Percentiles rank a stretch among this genome's conserved stretches.
phyloP scores from a whole-genome alignment of 2,888 invertebrate species.

The Caradrina kadenii region DNA sequence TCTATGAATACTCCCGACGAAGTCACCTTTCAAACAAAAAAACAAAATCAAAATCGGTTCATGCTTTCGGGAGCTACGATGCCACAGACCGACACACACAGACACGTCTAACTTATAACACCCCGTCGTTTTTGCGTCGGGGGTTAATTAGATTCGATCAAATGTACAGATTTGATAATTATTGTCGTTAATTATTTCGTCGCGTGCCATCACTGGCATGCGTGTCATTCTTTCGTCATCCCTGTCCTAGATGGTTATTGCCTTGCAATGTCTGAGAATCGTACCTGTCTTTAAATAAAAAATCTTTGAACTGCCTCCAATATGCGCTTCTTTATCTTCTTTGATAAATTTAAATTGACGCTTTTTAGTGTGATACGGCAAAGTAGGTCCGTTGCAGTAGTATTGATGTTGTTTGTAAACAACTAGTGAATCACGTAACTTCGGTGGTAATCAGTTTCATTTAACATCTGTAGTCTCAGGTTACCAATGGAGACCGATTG shows the following conservation, averaged over 20 bases:
- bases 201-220: too few species aligned
- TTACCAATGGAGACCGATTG: slow-evolving; percentile 27
- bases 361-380: slow-evolving; percentile 18
- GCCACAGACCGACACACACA: too few species aligned
- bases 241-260: slow-evolving; percentile 36
- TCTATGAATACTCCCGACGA: too few species aligned
- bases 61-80: too few species aligned
- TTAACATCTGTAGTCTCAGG: slow-evolving; percentile 27
- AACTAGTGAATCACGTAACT: slow-evolving; percentile 25
- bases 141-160: too few species aligned
- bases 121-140: too few species aligned
- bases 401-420: slow-evolving; percentile 46
- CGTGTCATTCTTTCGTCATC: too few species aligned
- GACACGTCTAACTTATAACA: too few species aligned
- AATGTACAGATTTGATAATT: too few species aligned
- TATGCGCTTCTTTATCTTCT: slow-evolving; percentile 23
- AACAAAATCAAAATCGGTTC: too few species aligned
- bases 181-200: too few species aligned
- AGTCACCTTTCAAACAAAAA: too few species aligned
- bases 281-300: slow-evolving; percentile 16
- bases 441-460: slow-evolving; percentile 33
- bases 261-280: slow-evolving; percentile 22
- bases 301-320: slow-evolving; percentile 31
- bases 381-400: slow-evolving; percentile 8
- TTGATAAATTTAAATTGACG: slow-evolving; percentile 18